Evolutionary conservation across 1,140 invertebrate species (phyloP).

Genomic region (Colletes latitarsis): DNA sequence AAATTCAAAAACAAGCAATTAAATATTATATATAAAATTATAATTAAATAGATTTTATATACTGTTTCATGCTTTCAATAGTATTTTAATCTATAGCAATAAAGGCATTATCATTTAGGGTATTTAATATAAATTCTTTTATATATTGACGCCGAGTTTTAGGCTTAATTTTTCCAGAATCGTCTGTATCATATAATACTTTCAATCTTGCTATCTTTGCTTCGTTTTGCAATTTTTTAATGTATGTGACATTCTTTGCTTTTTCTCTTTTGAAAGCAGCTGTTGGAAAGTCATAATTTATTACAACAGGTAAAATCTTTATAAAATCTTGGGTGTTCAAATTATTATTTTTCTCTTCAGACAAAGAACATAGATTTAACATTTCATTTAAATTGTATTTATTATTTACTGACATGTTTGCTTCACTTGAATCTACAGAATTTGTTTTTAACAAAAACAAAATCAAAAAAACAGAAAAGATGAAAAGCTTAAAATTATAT

Average conservation of each 20-base stretch:
- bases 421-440: neutral
- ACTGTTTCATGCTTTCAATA: neutral
- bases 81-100: constrained; percentile 32
- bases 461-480: neutral
- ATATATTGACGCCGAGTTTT: constrained; percentile 46
- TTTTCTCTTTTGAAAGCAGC: neutral
- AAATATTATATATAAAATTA: neutral
- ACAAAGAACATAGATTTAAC: neutral
- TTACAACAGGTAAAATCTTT: constrained; percentile 1
- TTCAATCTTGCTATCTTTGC: constrained; percentile 25
- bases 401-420: neutral
- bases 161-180: constrained; percentile 13
- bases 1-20: neutral
- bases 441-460: neutral
- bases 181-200: constrained; percentile 21
- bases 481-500: constrained; percentile 6
- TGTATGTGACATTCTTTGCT: constrained; percentile 4
- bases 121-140: constrained; percentile 49
- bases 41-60: neutral
- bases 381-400: constrained; percentile 8
- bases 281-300: neutral
- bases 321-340: constrained; percentile 19
- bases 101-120: constrained; percentile 42
- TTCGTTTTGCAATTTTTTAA: constrained; percentile 21
- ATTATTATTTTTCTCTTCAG: constrained; percentile 2